These are phyloP conservation scores for Meandrusa payeni DNA, from an alignment of 2,888 invertebrate species.

Conservation along the genomic window DNA sequence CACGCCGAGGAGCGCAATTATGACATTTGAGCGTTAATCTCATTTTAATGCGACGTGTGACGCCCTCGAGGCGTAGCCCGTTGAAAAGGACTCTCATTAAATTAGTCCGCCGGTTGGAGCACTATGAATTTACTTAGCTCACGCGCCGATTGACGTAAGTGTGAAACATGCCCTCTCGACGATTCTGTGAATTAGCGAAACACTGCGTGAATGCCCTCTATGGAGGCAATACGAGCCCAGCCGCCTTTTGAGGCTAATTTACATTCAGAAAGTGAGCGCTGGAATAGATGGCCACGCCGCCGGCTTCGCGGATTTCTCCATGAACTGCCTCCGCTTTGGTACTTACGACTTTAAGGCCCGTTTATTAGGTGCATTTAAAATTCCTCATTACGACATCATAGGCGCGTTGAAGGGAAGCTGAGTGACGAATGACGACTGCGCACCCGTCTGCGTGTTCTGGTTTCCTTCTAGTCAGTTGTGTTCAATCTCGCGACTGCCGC, in stretches of 20 bases:
- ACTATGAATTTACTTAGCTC: constrained; percentile 62
- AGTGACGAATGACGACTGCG: constrained; percentile 5
- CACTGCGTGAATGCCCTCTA: constrained; percentile 68
- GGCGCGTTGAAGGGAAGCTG: constrained; percentile 4
- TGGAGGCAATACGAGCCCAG: constrained; percentile 60
- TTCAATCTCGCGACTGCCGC: background rate
- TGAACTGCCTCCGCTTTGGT: constrained; percentile 11
- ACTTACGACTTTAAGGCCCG: constrained; percentile 12
- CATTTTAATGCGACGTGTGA: constrained; percentile 45
- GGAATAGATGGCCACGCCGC: constrained; percentile 21
- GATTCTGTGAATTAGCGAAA: constrained; percentile 46
- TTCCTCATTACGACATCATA: constrained; percentile 15
- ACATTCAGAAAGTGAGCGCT: constrained; percentile 35
- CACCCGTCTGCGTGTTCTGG: background rate
- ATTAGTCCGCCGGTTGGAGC: constrained; percentile 75
- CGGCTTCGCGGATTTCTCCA: constrained; percentile 19
- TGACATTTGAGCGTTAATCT: constrained; percentile 51
- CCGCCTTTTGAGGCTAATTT: constrained; percentile 50
- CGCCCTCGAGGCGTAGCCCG: constrained; percentile 40
- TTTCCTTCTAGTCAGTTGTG: constrained; percentile 2
- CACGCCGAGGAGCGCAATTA: constrained; percentile 46
- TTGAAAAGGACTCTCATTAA: constrained; percentile 72
- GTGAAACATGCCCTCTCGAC: constrained; percentile 70
- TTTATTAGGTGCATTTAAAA: constrained; percentile 24
- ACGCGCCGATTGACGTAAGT: constrained; percentile 69